A percentile compares a stretch with the other conserved stretches of the same genome.
Evolutionary conservation across 1,140 invertebrate genomes (phyloP).

Genomic region (Myzus persicae): DNA sequence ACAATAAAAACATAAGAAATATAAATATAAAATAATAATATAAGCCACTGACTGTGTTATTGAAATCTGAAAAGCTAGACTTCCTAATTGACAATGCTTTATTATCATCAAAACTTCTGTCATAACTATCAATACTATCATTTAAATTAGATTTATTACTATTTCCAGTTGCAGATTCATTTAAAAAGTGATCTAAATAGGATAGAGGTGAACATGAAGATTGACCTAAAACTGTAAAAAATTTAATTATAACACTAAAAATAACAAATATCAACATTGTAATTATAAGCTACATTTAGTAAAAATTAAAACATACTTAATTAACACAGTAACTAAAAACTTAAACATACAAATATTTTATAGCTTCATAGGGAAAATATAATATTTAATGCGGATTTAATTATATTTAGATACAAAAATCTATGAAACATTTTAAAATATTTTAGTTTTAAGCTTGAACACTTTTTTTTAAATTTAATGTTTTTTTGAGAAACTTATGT

Average conservation of each 20-base stretch:
- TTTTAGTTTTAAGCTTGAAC: background rate
- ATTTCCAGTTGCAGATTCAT: slow-evolving; percentile 67
- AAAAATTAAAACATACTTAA: slow-evolving; percentile 48
- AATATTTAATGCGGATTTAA: background rate
- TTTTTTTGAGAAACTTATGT: background rate
- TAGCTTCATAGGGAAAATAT: background rate
- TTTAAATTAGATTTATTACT: slow-evolving; percentile 46
- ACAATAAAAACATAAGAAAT: background rate
- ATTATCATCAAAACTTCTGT: slow-evolving; percentile 80
- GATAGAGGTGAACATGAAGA: slow-evolving; percentile 84
- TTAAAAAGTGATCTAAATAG: slow-evolving; percentile 87
- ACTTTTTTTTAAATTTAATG: background rate
- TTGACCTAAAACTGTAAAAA: slow-evolving; percentile 79
- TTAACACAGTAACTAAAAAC: slow-evolving; percentile 40
- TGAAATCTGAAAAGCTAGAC: slow-evolving; percentile 82
- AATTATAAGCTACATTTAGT: slow-evolving; percentile 60
- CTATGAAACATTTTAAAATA: background rate
- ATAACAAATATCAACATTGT: background rate
- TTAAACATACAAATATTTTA: background rate
- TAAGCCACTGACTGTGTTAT: slow-evolving; percentile 65
- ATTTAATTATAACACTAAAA: slow-evolving; percentile 62
- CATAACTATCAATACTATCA: slow-evolving; percentile 68
- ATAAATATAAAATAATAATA: slow-evolving; percentile 40
- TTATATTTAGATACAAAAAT: background rate
- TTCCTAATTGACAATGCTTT: slow-evolving; percentile 81